phyloP scores from a whole-genome alignment of 2,797 vertebrate species.

The Crax fasciolata region DNA sequence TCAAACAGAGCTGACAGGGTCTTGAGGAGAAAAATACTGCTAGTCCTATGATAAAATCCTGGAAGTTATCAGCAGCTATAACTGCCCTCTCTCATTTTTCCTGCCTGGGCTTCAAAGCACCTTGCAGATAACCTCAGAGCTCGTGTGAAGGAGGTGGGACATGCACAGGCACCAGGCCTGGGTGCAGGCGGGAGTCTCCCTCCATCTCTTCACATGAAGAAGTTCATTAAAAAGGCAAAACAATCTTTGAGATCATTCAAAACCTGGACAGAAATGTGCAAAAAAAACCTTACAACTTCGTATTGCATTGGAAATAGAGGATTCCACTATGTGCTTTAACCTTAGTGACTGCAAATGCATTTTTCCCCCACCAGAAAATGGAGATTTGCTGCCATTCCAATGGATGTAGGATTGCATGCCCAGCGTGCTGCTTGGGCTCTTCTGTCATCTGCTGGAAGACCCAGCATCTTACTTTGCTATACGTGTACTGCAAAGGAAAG shows the following conservation, averaged over 20 bases:
- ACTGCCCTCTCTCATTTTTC: background rate
- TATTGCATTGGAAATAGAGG: too few species aligned
- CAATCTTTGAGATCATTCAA: background rate
- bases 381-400: background rate
- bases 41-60: background rate
- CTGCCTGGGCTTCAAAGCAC: background rate
- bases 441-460: background rate
- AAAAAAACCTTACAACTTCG: background rate
- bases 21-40: background rate
- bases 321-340: background rate
- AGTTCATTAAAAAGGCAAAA: background rate
- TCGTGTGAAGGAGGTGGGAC: background rate
- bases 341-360: background rate
- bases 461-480: fast-evolving
- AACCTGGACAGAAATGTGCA: background rate
- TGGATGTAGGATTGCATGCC: too few species aligned
- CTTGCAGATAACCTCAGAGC: background rate
- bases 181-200: background rate
- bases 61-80: background rate
- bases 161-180: fast-evolving
- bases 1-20: background rate
- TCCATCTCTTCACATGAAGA: background rate
- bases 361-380: background rate
- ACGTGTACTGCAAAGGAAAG: background rate
- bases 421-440: fast-evolving